Percentiles rank a stretch among this genome's conserved stretches.
Conservation (phyloP, 2,113 vertebrate species). For the Rostratula benghalensis region DNA sequence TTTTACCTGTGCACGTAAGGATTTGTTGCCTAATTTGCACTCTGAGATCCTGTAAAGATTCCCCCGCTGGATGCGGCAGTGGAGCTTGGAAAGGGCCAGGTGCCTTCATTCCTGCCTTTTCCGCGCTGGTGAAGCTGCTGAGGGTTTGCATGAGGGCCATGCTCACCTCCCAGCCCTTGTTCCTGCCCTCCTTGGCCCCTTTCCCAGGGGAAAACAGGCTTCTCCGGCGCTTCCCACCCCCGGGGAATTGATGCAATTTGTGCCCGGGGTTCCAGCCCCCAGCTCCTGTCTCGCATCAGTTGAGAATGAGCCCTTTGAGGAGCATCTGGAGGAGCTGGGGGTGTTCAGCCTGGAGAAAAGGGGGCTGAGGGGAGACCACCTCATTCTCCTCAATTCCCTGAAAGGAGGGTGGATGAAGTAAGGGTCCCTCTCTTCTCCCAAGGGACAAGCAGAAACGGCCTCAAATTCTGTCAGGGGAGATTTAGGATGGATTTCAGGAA, state of each 20-base stretch:
- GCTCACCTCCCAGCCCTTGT: neutral
- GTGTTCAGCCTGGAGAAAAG: neutral
- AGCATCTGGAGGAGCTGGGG: neutral
- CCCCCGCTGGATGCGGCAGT: too few species aligned
- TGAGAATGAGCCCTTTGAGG: neutral
- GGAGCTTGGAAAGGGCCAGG: neutral
- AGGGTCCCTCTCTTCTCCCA: neutral
- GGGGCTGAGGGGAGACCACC: neutral
- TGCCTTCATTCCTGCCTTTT: neutral
- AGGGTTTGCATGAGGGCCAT: fast-evolving
- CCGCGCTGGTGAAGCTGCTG: fast-evolving
- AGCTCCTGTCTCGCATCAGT: neutral
- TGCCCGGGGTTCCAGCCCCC: neutral
- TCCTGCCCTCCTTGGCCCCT: neutral
- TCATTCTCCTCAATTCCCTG: neutral
- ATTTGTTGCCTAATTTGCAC: neutral
- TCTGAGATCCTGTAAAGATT: neutral
- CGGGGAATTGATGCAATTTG: neutral
- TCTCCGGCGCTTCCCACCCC: neutral
- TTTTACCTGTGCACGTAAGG: neutral
- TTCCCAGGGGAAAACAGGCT: neutral
- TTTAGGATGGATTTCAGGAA: too few species aligned
- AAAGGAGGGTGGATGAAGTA: neutral
- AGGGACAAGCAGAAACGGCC: neutral
- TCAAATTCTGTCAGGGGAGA: neutral